Percentiles rank a stretch among this genome's conserved stretches.
These are phyloP conservation scores for Harpalus rubripes DNA, from an alignment of 2,888 invertebrate species.

Conservation along the genomic window DNA sequence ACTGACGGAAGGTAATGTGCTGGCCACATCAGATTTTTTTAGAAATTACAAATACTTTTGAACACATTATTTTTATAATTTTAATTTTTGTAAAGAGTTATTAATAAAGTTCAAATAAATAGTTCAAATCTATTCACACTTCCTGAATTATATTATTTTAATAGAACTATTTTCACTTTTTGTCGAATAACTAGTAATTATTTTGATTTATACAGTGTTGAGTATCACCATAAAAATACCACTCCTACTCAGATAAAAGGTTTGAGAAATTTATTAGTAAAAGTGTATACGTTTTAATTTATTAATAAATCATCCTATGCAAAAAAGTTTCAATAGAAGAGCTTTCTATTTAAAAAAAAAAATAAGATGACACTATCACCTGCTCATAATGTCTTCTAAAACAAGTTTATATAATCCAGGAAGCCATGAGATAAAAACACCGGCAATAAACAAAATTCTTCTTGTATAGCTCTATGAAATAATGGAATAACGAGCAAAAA, in stretches of 20 bases:
- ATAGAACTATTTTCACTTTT: not conserved
- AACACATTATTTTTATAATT: too few relatives aligned
- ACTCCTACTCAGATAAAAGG: not conserved
- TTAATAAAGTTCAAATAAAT: too few relatives aligned
- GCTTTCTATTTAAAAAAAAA: conserved; percentile 27
- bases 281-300: not conserved
- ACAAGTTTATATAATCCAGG: conserved; percentile 27
- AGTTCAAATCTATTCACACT: not conserved
- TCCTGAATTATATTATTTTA: not conserved
- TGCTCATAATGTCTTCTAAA: conserved; percentile 18
- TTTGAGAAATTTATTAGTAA: conserved; percentile 1
- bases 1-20: too few relatives aligned
- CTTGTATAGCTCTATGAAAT: conserved; percentile 9
- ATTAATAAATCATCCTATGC: conserved; percentile 1
- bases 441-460: conserved; percentile 13
- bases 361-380: conserved; percentile 16
- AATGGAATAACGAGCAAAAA: conserved; percentile 42
- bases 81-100: too few relatives aligned
- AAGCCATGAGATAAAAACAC: conserved; percentile 31
- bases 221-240: not conserved
- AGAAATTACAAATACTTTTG: too few relatives aligned
- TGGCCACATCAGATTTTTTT: too few relatives aligned
- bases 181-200: not conserved
- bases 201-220: not conserved
- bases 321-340: conserved; percentile 15